Percentiles rank a stretch among this genome's conserved stretches.
phyloP scores from a whole-genome alignment of 2,888 invertebrate genomes.

The Pocota personata region DNA sequence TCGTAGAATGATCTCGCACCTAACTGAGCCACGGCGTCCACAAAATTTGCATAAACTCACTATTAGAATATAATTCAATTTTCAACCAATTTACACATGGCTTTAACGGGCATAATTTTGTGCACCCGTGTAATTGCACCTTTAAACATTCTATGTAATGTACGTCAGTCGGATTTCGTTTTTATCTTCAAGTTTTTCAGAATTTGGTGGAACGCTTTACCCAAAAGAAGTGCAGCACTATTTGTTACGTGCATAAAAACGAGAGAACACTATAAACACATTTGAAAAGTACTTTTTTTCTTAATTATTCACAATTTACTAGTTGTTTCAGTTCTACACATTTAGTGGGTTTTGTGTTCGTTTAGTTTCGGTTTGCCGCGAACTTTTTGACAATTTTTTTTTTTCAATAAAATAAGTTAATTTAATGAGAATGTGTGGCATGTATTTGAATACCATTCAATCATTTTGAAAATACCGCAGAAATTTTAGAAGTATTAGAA shows the following conservation, averaged over 20 bases:
- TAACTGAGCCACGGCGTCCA: too few species aligned
- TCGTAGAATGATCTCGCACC: too few species aligned
- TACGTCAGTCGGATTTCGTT: background rate
- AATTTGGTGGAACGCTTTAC: constrained; percentile 19
- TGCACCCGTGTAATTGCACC: background rate
- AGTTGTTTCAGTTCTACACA: constrained; percentile 62
- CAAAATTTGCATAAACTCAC: too few species aligned
- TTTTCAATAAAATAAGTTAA: constrained; percentile 34
- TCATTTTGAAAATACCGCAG: background rate
- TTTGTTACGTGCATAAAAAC: background rate
- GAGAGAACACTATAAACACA: constrained; percentile 29
- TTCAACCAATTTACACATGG: too few species aligned
- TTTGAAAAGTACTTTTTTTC: constrained; percentile 30
- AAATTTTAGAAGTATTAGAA: background rate
- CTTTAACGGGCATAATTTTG: too few species aligned
- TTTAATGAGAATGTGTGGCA: constrained; percentile 41
- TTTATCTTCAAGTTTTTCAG: background rate
- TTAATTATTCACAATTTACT: constrained; percentile 39
- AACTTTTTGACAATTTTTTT: constrained; percentile 39
- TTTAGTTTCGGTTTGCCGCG: constrained; percentile 58
- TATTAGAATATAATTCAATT: too few species aligned
- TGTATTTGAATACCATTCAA: constrained; percentile 11
- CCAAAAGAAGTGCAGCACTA: background rate
- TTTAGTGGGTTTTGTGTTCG: constrained; percentile 56
- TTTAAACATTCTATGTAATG: background rate